phyloP scores from a whole-genome alignment of 2,888 invertebrate genomes.

The Sesia bembeciformis region DNA sequence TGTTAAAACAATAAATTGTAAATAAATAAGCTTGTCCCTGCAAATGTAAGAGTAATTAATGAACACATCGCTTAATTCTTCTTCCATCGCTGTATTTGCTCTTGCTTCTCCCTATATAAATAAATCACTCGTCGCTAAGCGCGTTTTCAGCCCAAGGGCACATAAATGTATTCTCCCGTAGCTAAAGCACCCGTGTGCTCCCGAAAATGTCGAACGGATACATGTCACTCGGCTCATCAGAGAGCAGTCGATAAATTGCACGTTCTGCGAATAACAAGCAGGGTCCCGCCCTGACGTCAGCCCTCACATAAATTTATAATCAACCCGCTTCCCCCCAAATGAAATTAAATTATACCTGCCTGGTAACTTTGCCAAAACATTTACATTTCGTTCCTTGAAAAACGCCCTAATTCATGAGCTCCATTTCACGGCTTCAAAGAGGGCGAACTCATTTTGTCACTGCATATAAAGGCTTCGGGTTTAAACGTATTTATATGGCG shows the following conservation, averaged over 20 bases:
- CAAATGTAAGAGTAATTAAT: too few relatives aligned
- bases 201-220: slow-evolving; percentile 25
- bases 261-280: slow-evolving; percentile 56
- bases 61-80: too few relatives aligned
- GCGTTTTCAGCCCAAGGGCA: background rate
- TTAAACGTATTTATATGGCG: slow-evolving; percentile 20
- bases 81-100: too few relatives aligned
- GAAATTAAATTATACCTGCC: slow-evolving; percentile 67
- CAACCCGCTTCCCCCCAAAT: slow-evolving; percentile 54
- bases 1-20: too few relatives aligned
- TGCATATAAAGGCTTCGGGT: slow-evolving; percentile 22
- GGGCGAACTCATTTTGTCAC: slow-evolving; percentile 29
- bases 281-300: slow-evolving; percentile 37
- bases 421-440: slow-evolving; percentile 32
- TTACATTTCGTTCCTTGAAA: slow-evolving; percentile 50
- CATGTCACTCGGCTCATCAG: slow-evolving; percentile 44
- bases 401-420: slow-evolving; percentile 38
- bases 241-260: slow-evolving; percentile 47
- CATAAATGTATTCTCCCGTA: background rate
- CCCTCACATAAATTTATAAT: slow-evolving; percentile 67
- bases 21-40: too few relatives aligned
- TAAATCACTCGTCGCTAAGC: background rate
- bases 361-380: slow-evolving; percentile 56
- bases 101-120: background rate
- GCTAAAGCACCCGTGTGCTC: slow-evolving; percentile 1